Evolutionary conservation across 2,888 invertebrate genomes (phyloP).

Genomic region (Folsomia manolachei): DNA sequence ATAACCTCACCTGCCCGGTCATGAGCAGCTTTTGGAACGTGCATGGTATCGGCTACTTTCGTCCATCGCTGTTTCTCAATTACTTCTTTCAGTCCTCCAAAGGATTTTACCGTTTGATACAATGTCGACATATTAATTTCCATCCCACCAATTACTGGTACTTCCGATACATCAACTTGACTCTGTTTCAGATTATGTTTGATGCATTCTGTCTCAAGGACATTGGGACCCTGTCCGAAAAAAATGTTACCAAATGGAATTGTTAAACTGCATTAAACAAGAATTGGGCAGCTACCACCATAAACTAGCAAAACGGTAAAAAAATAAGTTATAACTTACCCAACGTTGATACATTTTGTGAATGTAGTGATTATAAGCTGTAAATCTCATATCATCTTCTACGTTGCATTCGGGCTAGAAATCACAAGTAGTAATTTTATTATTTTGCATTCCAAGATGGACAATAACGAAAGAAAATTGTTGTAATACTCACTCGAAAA

Average conservation of each 20-base stretch:
- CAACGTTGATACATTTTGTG: constrained; percentile 82
- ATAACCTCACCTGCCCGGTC: no score
- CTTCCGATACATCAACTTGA: constrained; percentile 41
- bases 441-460: constrained; percentile 5
- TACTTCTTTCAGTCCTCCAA: constrained; percentile 81
- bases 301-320: no score
- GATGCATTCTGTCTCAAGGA: constrained; percentile 79
- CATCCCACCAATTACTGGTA: constrained; percentile 71
- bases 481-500: constrained; percentile 60
- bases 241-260: no score
- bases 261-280: no score
- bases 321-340: no score
- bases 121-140: constrained; percentile 84
- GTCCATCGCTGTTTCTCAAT: constrained; percentile 86
- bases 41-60: constrained; percentile 82
- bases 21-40: constrained; percentile 73
- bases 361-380: constrained; percentile 84
- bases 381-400: constrained; percentile 80
- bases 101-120: constrained; percentile 77
- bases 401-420: constrained; percentile 74
- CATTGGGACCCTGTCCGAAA: constrained; percentile 84
- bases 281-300: no score
- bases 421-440: constrained; percentile 27
- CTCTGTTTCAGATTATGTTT: constrained; percentile 52
- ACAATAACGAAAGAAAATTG: neutral